These are phyloP conservation scores for Conus betulinus DNA, from an alignment of 1,140 invertebrate genomes.

Conservation along the genomic window DNA sequence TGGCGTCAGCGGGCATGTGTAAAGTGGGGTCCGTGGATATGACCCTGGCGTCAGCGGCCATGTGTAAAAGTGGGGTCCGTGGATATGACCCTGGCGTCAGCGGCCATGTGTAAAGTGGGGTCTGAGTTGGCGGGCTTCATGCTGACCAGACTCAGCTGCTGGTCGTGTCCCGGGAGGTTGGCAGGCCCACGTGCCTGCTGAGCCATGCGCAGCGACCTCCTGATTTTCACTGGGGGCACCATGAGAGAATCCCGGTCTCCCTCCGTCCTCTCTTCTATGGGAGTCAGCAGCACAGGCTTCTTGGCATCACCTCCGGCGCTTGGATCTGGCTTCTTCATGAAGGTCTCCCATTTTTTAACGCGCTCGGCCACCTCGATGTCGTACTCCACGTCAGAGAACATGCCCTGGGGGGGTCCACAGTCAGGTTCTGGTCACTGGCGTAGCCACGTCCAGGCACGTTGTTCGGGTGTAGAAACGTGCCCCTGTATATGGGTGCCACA, in stretches of 20 bases:
- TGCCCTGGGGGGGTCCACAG: conserved; percentile 54
- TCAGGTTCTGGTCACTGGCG: conserved; percentile 40
- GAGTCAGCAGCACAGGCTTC: conserved; percentile 40
- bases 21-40: conserved; percentile 55
- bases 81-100: conserved; percentile 59
- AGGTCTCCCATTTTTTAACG: conserved; percentile 70
- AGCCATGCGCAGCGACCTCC: conserved; percentile 42
- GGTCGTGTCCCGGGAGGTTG: neutral
- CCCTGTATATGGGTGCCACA: conserved; percentile 31
- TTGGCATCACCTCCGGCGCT: conserved; percentile 38
- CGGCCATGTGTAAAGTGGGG: conserved; percentile 34
- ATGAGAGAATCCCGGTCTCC: conserved; percentile 41
- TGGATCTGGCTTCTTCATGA: conserved; percentile 55
- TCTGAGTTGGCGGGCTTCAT: conserved; percentile 47
- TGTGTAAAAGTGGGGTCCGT: conserved; percentile 56
- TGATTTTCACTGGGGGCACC: conserved; percentile 44
- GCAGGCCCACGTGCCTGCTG: neutral
- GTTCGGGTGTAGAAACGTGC: conserved; percentile 45
- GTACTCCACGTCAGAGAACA: conserved; percentile 73
- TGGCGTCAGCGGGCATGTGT: conserved; percentile 47
- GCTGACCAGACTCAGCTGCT: neutral
- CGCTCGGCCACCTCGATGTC: conserved; percentile 70
- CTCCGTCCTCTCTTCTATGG: conserved; percentile 49
- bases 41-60: conserved; percentile 52
- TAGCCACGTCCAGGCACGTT: conserved; percentile 33